These are phyloP conservation scores for Eurypyga helias DNA, from an alignment of 2,113 vertebrate genomes.

Conservation along the genomic window DNA sequence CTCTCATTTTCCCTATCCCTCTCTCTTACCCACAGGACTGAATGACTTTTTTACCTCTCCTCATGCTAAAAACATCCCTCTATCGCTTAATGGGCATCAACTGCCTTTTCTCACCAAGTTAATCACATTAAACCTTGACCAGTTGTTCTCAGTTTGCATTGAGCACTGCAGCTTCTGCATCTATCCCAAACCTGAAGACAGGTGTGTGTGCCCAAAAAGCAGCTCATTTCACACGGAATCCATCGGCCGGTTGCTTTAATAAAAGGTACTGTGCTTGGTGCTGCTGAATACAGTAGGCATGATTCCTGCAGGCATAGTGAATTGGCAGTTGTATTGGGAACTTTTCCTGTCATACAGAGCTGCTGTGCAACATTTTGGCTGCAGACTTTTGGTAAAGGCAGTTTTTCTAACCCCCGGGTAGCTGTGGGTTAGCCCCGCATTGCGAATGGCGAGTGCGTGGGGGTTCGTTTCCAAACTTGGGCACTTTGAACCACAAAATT, in stretches of 20 bases:
- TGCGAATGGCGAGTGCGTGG: accelerated
- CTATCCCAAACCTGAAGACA: neutral
- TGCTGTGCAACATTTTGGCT: neutral
- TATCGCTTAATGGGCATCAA: neutral
- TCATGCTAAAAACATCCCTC: neutral
- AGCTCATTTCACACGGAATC: neutral
- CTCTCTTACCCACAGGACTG: neutral
- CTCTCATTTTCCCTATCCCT: neutral
- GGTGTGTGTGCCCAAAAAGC: neutral
- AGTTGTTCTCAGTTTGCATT: neutral
- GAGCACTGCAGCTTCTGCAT: neutral
- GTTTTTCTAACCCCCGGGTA: neutral
- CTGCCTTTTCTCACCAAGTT: neutral
- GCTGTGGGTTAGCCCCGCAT: neutral
- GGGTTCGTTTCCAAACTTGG: neutral
- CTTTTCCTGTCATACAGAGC: neutral
- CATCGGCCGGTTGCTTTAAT: neutral
- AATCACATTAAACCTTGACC: neutral
- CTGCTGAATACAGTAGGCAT: neutral
- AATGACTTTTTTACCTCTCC: conserved; percentile 2
- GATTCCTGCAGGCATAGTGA: neutral
- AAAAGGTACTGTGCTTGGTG: neutral
- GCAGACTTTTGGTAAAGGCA: neutral
- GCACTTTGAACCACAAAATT: neutral
- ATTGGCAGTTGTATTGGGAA: neutral